phyloP scores from a whole-genome alignment of 2,797 vertebrate species.

The Echeneis naucrates region DNA sequence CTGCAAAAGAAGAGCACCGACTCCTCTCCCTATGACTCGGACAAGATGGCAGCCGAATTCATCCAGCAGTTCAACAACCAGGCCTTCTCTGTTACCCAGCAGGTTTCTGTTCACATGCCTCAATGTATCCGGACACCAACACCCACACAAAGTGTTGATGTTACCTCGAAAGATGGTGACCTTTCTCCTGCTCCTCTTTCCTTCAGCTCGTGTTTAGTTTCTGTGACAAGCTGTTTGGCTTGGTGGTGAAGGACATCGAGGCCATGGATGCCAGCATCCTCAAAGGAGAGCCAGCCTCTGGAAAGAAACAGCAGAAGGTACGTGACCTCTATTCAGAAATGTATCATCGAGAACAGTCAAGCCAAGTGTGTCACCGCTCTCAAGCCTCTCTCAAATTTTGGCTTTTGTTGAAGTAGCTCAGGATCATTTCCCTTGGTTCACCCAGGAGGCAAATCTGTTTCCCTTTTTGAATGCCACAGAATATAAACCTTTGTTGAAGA shows the following conservation, averaged over 20 bases:
- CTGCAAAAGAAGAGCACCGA: constrained; percentile 97
- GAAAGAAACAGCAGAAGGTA: constrained; percentile 95
- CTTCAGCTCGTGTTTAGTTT: constrained; percentile 94
- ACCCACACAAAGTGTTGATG: neutral
- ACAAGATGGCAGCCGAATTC: constrained; percentile 97
- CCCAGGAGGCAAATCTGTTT: neutral
- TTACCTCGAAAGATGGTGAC: neutral
- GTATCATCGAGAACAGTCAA: neutral
- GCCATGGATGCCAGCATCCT: constrained; percentile 98
- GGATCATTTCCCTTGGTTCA: fast-evolving
- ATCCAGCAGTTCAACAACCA: constrained; percentile 98
- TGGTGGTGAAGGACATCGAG: constrained; percentile 94
- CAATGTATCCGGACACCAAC: neutral
- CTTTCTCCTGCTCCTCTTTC: neutral
- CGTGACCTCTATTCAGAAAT: neutral
- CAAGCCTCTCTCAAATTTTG: neutral
- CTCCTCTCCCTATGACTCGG: constrained; percentile 94
- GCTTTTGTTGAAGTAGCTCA: neutral
- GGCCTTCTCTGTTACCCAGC: constrained; percentile 92
- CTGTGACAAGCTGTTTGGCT: constrained; percentile 94
- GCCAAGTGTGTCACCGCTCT: neutral
- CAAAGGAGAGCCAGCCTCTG: constrained; percentile 88
- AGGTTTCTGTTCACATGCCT: constrained; percentile 82
- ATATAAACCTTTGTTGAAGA: neutral
- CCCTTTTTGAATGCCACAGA: neutral